These are phyloP conservation scores for Clinocottus analis DNA, from an alignment of 2,113 vertebrate species.

Conservation along the genomic window DNA sequence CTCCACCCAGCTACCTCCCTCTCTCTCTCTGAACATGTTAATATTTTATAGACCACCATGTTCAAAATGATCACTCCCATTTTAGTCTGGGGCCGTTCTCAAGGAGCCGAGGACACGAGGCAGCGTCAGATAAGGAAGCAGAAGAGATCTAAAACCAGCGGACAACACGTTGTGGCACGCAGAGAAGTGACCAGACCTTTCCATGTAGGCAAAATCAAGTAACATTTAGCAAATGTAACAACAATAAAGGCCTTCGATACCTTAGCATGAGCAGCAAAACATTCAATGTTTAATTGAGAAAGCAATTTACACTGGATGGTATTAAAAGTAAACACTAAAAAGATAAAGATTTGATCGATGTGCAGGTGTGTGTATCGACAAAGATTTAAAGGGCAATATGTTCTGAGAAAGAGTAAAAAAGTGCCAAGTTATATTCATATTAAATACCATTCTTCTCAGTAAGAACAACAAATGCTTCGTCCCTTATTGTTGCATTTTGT, in stretches of 20 bases:
- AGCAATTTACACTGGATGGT: neutral
- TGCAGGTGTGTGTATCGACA: neutral
- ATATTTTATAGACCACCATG: conserved; percentile 72
- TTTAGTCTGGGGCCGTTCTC: conserved; percentile 31
- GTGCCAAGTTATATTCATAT: too few relatives aligned
- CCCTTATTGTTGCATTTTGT: neutral
- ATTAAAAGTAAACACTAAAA: neutral
- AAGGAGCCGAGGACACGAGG: neutral
- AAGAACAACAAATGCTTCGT: neutral
- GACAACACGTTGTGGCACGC: neutral
- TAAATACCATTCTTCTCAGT: neutral
- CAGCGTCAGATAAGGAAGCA: neutral
- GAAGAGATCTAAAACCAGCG: neutral
- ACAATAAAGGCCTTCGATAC: neutral
- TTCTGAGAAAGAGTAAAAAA: neutral
- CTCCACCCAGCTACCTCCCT: conserved; percentile 13
- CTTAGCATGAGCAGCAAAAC: neutral
- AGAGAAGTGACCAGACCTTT: neutral
- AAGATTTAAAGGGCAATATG: neutral
- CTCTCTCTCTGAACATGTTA: conserved; percentile 40
- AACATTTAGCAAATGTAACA: neutral
- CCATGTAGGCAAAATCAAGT: neutral
- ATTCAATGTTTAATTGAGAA: neutral
- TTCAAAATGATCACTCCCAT: conserved; percentile 59
- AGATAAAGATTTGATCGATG: neutral